These are phyloP conservation scores for Tragelaphus eurycerus DNA, from an alignment of 2,797 vertebrate species.

Conservation along the genomic window DNA sequence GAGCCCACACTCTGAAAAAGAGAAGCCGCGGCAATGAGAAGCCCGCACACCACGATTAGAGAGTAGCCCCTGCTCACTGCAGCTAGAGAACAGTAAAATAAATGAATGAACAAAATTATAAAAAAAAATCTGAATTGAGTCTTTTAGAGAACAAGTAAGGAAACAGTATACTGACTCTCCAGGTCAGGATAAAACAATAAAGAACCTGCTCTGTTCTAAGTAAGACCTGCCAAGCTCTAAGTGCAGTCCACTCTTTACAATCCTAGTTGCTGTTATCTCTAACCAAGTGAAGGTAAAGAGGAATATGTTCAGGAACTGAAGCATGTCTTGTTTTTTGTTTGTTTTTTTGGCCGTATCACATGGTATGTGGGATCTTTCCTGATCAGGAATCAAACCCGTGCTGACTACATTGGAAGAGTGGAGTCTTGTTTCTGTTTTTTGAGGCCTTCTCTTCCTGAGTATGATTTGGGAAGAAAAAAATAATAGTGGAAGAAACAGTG, in stretches of 20 bases:
- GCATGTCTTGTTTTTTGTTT: background rate
- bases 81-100: background rate
- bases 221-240: background rate
- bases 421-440: background rate
- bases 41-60: accelerated
- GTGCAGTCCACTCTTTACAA: background rate
- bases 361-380: background rate
- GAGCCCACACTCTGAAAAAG: background rate
- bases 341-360: background rate
- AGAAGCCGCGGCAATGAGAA: background rate
- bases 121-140: background rate
- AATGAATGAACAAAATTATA: background rate
- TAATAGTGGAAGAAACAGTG: background rate
- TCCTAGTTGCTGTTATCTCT: background rate
- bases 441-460: background rate
- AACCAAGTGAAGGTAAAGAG: background rate
- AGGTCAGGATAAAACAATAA: background rate
- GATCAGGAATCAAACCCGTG: background rate
- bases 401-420: background rate
- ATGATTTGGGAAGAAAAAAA: background rate
- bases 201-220: background rate
- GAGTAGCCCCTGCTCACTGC: background rate
- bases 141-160: background rate
- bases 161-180: background rate
- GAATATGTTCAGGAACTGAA: background rate